A percentile compares a stretch with the other conserved stretches of the same genome.
Conservation (phyloP, 2,888 invertebrate genomes). For the Lissonota sp. region DNA sequence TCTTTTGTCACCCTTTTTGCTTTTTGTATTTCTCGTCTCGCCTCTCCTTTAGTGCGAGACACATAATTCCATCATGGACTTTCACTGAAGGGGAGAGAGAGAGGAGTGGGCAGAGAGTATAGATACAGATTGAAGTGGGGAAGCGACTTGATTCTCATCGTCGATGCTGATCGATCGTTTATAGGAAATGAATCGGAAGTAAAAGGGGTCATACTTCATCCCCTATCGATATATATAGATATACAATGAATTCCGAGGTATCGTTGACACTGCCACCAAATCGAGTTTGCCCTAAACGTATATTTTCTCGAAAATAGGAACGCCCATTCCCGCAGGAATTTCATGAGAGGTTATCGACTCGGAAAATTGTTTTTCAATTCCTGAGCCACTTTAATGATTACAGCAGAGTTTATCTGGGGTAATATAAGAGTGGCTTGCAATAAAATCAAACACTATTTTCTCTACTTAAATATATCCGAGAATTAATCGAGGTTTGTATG, state of each 20-base stretch:
- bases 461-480: no score
- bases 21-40: background rate
- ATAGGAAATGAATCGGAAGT: conserved; percentile 48
- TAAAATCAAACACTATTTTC: no score
- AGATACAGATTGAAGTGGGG: background rate
- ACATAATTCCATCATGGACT: conserved; percentile 21
- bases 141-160: conserved; percentile 35
- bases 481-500: no score
- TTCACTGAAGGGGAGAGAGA: background rate
- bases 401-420: no score
- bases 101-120: no score
- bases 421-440: no score
- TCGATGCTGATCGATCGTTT: conserved; percentile 48
- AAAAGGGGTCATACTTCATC: conserved; percentile 22
- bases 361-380: no score
- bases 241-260: background rate
- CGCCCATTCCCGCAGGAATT: background rate
- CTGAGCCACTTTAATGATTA: no score
- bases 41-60: background rate
- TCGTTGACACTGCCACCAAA: background rate
- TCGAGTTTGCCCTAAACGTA: conserved; percentile 34
- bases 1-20: background rate
- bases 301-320: conserved; percentile 15
- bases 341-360: background rate
- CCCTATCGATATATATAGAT: conserved; percentile 9